These are phyloP conservation scores for Platycheirus albimanus DNA, from an alignment of 2,888 invertebrate genomes.

Conservation along the genomic window DNA sequence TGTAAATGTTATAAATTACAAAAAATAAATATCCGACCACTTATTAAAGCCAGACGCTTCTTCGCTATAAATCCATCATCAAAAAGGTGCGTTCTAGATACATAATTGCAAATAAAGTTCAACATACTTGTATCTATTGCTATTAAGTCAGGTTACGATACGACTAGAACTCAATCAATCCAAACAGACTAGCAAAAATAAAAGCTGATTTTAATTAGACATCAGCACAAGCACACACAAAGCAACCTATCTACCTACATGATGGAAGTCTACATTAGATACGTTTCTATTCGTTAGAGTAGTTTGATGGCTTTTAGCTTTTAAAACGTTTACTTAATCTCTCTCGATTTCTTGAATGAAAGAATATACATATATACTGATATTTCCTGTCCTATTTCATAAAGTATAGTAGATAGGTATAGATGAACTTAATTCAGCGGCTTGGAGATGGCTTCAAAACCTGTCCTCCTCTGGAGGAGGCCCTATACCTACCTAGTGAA, in stretches of 20 bases:
- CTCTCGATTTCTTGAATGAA: slow-evolving; percentile 46
- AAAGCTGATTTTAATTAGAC: slow-evolving; percentile 36
- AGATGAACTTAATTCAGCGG: slow-evolving; percentile 20
- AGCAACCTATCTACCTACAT: background rate
- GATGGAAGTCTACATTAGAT: background rate
- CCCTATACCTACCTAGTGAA: slow-evolving; percentile 29
- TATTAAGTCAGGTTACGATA: slow-evolving; percentile 4
- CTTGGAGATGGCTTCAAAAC: slow-evolving; percentile 1
- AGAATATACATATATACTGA: slow-evolving; percentile 34
- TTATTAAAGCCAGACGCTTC: slow-evolving; percentile 6
- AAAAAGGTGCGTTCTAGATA: slow-evolving; percentile 39
- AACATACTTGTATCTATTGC: slow-evolving; percentile 15
- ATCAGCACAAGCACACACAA: too few relatives aligned
- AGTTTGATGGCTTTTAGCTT: slow-evolving; percentile 8
- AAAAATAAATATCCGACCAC: too few relatives aligned
- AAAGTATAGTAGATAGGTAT: too few relatives aligned
- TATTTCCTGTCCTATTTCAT: slow-evolving; percentile 51
- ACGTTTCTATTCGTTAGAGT: background rate
- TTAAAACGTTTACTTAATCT: slow-evolving; percentile 31
- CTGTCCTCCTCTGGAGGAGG: slow-evolving; percentile 13
- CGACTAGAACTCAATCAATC: slow-evolving; percentile 25
- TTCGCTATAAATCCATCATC: slow-evolving; percentile 21
- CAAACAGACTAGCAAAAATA: slow-evolving; percentile 16
- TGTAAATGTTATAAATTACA: too few relatives aligned
- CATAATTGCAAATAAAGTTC: slow-evolving; percentile 46